Conservation (phyloP, 2,888 invertebrate genomes). For the Ennomos erosarius region DNA sequence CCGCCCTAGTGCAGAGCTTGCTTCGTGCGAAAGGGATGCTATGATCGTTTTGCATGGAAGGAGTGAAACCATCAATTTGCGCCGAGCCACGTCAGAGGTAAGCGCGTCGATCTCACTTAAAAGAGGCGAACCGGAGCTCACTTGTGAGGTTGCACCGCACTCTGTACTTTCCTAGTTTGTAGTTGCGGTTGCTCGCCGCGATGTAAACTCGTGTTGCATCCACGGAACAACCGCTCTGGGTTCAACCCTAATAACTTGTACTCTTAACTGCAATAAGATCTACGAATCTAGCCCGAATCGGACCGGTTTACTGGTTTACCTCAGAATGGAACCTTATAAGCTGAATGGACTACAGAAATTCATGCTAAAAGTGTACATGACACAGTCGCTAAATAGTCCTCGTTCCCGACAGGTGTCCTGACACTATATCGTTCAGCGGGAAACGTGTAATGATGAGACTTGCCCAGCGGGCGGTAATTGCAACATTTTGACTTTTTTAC, state of each 20-base stretch:
- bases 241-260: conserved; percentile 43
- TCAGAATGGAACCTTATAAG: conserved; percentile 28
- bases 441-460: conserved; percentile 53
- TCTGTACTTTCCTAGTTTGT: conserved; percentile 50
- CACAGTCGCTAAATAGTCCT: conserved; percentile 44
- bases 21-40: conserved; percentile 74
- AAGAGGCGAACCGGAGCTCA: conserved; percentile 59
- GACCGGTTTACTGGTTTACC: conserved; percentile 32
- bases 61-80: conserved; percentile 81
- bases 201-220: conserved; percentile 60
- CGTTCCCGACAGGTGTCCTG: conserved; percentile 44
- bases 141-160: conserved; percentile 57
- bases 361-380: conserved; percentile 27
- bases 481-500: conserved; percentile 54
- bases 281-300: conserved; percentile 30
- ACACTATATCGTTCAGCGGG: conserved; percentile 47
- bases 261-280: conserved; percentile 39
- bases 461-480: conserved; percentile 62
- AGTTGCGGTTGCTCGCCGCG: conserved; percentile 47
- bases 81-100: conserved; percentile 64
- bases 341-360: conserved; percentile 28
- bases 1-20: conserved; percentile 67
- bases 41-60: conserved; percentile 79
- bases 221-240: conserved; percentile 50
- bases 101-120: conserved; percentile 67